Evolutionary conservation across 2,888 invertebrate species (phyloP), one percentile per base, ranked within the genome.

Genomic region (Conus canariensis): DNA sequence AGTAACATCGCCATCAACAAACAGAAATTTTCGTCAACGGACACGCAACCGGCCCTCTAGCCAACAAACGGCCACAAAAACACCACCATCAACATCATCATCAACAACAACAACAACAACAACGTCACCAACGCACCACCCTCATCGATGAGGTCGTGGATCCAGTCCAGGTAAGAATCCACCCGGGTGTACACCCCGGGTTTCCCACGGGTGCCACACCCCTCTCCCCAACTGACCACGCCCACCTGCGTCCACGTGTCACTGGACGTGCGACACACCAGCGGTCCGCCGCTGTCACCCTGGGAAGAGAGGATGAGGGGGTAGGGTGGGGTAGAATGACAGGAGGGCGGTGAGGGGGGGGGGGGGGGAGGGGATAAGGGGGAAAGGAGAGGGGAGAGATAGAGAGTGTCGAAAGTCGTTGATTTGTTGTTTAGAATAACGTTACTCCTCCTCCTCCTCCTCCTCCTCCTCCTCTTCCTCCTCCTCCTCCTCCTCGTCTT

Each of bases 201-300:
- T 45, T 93, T 94, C 16, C 93, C 93, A 22, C 90, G 89, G 25
- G 90, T 91, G 8, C 94, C 95, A 91, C 96, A 96, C 4, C 92
- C 93, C 58, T 94, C 94, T 19, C 96, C 96, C 95, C 95, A 96
- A 91, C 95, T 95, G 59, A 94, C 94, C 16, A 95, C 93, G 22
- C 96, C 96, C 19, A 93, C 94, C 91, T 95, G 92, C 30, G 92
- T 90, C 95, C 95, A 95, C 2, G 92, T 90, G 59, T 90, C 91
- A 22, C 85, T 86, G 10, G 77, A 59, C 22, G 90, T 82, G 22
- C 85, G 90, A 90, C 95, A 96, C 93, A 95, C 94, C 70, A 96
- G 90, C 0, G 95, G 95, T 14, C 95, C 95, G 12, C 96, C 96
- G 87, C 95, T 95, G 91, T 96, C 96, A 58, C 96, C 96, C 95